phyloP scores from a whole-genome alignment of 2,888 invertebrate genomes.

The Drosophila atripex region DNA sequence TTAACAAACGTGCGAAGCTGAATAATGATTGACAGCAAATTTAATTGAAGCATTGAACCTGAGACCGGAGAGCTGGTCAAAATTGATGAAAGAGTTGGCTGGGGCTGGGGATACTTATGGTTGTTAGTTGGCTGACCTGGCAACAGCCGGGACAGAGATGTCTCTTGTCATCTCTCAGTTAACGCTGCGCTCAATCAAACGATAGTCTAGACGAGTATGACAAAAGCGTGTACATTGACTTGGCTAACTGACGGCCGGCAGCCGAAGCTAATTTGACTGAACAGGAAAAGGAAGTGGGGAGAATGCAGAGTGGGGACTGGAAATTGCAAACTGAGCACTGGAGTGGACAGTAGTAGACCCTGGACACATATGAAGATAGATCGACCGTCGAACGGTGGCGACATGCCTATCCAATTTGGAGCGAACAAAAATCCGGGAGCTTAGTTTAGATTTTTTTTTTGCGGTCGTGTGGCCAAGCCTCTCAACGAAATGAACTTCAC shows the following conservation, averaged over 20 bases:
- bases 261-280: conserved; percentile 55
- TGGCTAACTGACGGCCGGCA: conserved; percentile 66
- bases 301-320: neutral
- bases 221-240: conserved; percentile 52
- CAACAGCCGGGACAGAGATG: conserved; percentile 30
- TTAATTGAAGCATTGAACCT: conserved; percentile 75
- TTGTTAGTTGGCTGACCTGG: conserved; percentile 20
- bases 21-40: conserved; percentile 68
- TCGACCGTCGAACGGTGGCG: conserved; percentile 55
- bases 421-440: neutral
- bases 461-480: conserved; percentile 40
- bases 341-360: conserved; percentile 4
- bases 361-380: conserved; percentile 57
- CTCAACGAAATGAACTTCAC: conserved; percentile 48
- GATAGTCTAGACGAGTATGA: conserved; percentile 46
- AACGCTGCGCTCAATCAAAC: conserved; percentile 63
- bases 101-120: conserved; percentile 7
- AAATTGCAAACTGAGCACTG: neutral
- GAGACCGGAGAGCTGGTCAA: conserved; percentile 26
- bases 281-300: conserved; percentile 6
- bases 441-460: conserved; percentile 14
- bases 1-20: conserved; percentile 30
- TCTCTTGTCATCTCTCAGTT: conserved; percentile 36
- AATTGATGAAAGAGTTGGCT: conserved; percentile 15
- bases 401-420: conserved; percentile 24